These are phyloP conservation scores for Bombus consobrinus DNA, from an alignment of 1,140 invertebrate species.

Conservation along the genomic window DNA sequence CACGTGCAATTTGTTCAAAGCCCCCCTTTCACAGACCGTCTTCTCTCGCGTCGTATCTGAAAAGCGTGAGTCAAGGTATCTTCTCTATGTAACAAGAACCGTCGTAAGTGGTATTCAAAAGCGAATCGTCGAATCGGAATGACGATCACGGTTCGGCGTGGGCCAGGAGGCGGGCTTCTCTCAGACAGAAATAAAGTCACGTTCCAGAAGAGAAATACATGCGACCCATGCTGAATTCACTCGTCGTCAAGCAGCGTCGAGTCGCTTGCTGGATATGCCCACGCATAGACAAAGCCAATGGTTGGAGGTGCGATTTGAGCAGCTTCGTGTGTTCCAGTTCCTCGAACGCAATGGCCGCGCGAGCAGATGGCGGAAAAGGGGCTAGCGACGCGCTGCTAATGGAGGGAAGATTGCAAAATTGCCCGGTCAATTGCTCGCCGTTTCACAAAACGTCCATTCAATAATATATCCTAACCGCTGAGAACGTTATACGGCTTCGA, in stretches of 20 bases:
- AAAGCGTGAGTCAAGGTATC: neutral
- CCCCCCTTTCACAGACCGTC: too few species aligned
- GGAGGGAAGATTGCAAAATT: slow-evolving; percentile 18
- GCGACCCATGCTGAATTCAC: slow-evolving; percentile 39
- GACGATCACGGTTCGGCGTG: slow-evolving; percentile 26
- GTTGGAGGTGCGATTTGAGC: slow-evolving; percentile 7
- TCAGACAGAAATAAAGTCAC: slow-evolving; percentile 45
- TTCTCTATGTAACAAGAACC: neutral
- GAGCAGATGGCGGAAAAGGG: neutral
- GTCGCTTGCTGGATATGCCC: slow-evolving; percentile 20
- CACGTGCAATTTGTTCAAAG: too few species aligned
- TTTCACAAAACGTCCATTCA: slow-evolving; percentile 31
- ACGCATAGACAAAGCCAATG: slow-evolving; percentile 27
- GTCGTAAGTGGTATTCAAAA: neutral
- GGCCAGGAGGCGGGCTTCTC: neutral
- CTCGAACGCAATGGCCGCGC: neutral
- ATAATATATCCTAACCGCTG: slow-evolving; percentile 1
- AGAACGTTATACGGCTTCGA: neutral
- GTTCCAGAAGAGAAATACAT: slow-evolving; percentile 35
- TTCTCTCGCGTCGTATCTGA: neutral
- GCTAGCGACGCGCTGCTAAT: neutral
- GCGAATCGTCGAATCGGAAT: neutral
- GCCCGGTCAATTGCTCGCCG: neutral
- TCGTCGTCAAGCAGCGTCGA: slow-evolving; percentile 6
- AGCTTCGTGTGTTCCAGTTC: slow-evolving; percentile 11